Evolutionary conservation across 2,113 vertebrate genomes (phyloP), one percentile per base, ranked within the genome.

Genomic region (Calonectris borealis): DNA sequence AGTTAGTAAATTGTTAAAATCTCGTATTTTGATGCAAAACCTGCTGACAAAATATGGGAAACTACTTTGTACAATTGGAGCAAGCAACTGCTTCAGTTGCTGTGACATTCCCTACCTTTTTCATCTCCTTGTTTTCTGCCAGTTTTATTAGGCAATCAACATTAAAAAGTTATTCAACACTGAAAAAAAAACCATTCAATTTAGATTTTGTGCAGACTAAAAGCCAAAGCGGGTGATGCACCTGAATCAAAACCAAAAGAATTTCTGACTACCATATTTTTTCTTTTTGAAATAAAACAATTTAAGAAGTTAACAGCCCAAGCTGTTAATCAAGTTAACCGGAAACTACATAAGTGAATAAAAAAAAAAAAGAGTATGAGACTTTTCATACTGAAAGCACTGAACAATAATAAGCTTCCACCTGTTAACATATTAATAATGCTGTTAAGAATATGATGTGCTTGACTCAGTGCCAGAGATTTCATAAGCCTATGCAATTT

Each of bases 381-480:
- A 92, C 54, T 95, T 97, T 97, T 97, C 93, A 96, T 90, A 97
- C 82, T 96, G 93, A 82, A 96, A 96, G 84, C 86, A 93, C 86
- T 83, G 72, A 95, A 97, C 82, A 97, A 96, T 97, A 97, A 97
- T 94, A 97, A 97, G 83, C 95, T 97, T 97, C 92, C 79, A 97
- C 92, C 96, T 97, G 96, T 96, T 98, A 98, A 96, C 91, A 97
- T 96, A 96, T 97, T 97, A 98, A 97, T 97, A 97, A 95, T 77
- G 91, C 90, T 97, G 97, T 96, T 98, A 97, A 96, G 94, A 97
- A 93, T 94, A 91, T 69, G 76, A 81, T 97, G 83, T 96, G 83
- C 68, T 89, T 91, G 90, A 94, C 78, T 83, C 80, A 10, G 76
- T 95, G 97, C 96, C 95, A 31, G 84, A 95, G 96, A 97, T 97